Evolutionary conservation across 30 jellyfish, hydroid and myxozoan species (phyloP), one percentile per base, ranked within the genome.

Genomic region (Chironex yamaguchii): DNA sequence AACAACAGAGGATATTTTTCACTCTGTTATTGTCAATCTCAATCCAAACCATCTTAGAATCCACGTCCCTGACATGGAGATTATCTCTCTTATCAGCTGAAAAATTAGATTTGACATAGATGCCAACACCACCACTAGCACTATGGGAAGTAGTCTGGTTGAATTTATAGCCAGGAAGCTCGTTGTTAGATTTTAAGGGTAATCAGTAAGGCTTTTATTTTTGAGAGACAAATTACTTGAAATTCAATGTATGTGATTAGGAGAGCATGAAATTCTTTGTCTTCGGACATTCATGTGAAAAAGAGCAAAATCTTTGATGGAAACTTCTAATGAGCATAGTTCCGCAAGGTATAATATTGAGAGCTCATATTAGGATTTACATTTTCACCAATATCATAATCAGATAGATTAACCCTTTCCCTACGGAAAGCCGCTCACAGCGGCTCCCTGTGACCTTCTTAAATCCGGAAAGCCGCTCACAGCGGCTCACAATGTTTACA

Each of bases 91-190:
- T 81, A 51, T 49, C 50, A 81, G 76, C 84, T 21, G 67, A 42
- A 32, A 34, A 67, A 30, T 81, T 64, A 34, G 91, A 81, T 81
- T 34, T 65, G 30, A 62, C 85, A 81, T 35, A 81, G 49, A 81
- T 48, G 11, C 84, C 84, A 65, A 65, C 91, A 63, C 91, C 84
- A 29, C 84, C 84, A 64, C 53, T 67, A 26, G 77, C 28, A 51
- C 77, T 63, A 51, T 3, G 77, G 22, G 77, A 63, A 26, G 77
- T 49, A 26, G 77, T 63, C 6, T 70, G 67, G 28, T 32, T 26
- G 21, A 70, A 70, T 35, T 70, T 70, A 68, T 70, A 70, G 1
- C 84, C 84, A 31, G 70, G 71, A 32, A 62, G 67, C 26, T 79
- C 90, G 17, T 27, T 79, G 53, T 62, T 79, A 21, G 82, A 6